phyloP scores from a whole-genome alignment of 2,113 vertebrate genomes.

The Notechis scutatus region DNA sequence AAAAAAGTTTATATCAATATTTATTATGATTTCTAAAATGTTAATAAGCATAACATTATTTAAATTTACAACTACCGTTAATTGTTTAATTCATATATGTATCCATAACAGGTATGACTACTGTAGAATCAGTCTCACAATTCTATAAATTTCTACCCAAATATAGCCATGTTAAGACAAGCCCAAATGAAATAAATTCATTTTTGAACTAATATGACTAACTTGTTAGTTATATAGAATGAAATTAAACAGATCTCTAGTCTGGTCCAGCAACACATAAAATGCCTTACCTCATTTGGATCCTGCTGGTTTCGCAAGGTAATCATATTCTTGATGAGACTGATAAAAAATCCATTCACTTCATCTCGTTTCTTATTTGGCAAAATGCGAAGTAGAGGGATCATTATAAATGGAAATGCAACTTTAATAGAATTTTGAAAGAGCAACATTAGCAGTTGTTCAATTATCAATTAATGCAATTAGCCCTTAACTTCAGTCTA shows the following conservation, averaged over 20 bases:
- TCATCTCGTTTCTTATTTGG: constrained; percentile 80
- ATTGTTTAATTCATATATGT: not conserved
- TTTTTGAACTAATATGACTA: not conserved
- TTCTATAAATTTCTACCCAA: not conserved
- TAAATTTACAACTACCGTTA: not conserved
- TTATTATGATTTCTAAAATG: not conserved
- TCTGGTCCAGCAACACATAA: constrained; percentile 10
- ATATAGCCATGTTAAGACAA: not conserved
- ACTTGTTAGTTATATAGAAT: not conserved
- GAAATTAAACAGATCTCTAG: not conserved
- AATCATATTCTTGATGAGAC: constrained; percentile 79
- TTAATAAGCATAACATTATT: not conserved
- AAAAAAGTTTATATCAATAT: not conserved
- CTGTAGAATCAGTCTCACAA: not conserved
- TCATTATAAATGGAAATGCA: constrained; percentile 83
- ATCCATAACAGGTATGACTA: not conserved
- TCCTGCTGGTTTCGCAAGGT: constrained; percentile 81
- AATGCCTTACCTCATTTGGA: constrained; percentile 78
- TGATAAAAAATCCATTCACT: constrained; percentile 84
- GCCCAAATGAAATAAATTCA: not conserved
- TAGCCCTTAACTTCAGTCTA: not conserved
- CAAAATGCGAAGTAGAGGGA: constrained; percentile 74
- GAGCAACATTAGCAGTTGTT: constrained; percentile 9
- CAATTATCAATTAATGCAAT: constrained; percentile 8
- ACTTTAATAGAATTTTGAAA: constrained; percentile 70